Evolutionary conservation across 92 coral and sea anemone species (phyloP).

Genomic region (Palythoa grandiflora): DNA sequence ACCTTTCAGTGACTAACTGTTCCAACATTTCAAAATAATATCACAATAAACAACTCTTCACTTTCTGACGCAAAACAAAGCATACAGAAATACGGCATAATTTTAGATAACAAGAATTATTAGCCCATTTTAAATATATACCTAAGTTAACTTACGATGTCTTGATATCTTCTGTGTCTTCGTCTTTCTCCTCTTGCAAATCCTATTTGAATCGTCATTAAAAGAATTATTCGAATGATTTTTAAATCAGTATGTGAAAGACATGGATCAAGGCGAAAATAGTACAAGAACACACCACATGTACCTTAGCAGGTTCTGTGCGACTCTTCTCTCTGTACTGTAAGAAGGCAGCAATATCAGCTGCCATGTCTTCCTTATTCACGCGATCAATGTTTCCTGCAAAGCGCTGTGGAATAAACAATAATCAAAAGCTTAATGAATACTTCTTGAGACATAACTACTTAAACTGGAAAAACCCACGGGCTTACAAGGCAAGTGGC

Average conservation of each 20-base stretch:
- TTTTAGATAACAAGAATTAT: background rate
- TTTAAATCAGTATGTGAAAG: background rate
- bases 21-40: background rate
- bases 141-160: slow-evolving; percentile 14
- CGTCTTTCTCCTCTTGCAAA: slow-evolving; percentile 32
- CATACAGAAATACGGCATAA: background rate
- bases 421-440: background rate
- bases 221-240: too few species aligned
- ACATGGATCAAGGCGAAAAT: background rate
- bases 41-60: too few species aligned
- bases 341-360: slow-evolving; percentile 87
- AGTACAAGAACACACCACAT: background rate
- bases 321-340: slow-evolving; percentile 66
- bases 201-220: slow-evolving; percentile 3
- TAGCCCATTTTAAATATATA: background rate
- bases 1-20: background rate
- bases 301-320: slow-evolving; percentile 58
- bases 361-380: slow-evolving; percentile 80
- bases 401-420: slow-evolving; percentile 66
- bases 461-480: background rate
- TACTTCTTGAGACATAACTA: background rate
- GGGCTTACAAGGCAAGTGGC: too few species aligned
- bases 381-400: slow-evolving; percentile 78
- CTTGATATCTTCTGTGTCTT: slow-evolving; percentile 18
- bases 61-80: background rate